These are phyloP conservation scores for Patiria miniata DNA, from an alignment of 35 echinoderm and acorn worm species.

Conservation along the genomic window DNA sequence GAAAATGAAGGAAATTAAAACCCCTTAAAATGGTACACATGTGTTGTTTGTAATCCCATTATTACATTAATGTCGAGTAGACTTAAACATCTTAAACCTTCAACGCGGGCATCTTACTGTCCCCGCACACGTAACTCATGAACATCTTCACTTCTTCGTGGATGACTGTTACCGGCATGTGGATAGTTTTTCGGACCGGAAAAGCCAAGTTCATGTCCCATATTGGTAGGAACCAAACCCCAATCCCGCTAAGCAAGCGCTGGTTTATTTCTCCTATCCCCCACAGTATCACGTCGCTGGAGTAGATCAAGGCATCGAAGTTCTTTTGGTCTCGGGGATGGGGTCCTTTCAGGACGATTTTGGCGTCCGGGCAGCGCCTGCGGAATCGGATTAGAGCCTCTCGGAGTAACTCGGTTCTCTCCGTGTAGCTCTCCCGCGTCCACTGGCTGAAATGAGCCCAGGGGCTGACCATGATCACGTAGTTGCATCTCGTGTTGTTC, in stretches of 20 bases:
- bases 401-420: constrained; percentile 17
- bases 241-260: not conserved
- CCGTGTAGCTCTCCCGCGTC: constrained; percentile 20
- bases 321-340: constrained; percentile 32
- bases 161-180: constrained; percentile 36
- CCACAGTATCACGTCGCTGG: constrained; percentile 24
- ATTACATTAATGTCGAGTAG: too few species aligned
- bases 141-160: constrained; percentile 30
- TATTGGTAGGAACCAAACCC: constrained; percentile 27
- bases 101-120: constrained; percentile 43
- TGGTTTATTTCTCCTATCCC: constrained; percentile 5
- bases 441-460: constrained; percentile 57
- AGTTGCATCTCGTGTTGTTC: constrained; percentile 15
- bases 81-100: too few species aligned
- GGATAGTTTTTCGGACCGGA: constrained; percentile 23
- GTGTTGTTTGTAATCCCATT: too few species aligned
- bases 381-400: constrained; percentile 28
- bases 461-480: constrained; percentile 38
- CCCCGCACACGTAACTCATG: constrained; percentile 38
- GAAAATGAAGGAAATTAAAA: too few species aligned
- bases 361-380: constrained; percentile 22
- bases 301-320: not conserved
- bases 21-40: too few species aligned
- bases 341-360: constrained; percentile 33
- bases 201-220: constrained; percentile 64